Evolutionary conservation across 2,888 invertebrate species (phyloP).

Genomic region (Thelaira solivaga): DNA sequence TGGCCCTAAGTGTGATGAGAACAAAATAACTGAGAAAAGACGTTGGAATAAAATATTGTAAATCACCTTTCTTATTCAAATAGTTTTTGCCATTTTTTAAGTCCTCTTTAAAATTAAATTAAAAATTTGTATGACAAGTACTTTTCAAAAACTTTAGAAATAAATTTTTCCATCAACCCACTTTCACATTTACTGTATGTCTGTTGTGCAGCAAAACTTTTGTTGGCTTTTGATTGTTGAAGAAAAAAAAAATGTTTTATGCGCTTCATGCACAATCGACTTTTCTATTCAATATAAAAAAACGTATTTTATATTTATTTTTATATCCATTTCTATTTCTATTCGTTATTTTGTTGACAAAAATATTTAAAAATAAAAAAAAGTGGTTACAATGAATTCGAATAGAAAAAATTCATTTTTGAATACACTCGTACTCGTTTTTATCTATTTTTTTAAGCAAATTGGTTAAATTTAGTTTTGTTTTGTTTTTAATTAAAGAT

Average conservation of each 20-base stretch:
- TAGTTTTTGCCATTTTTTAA: too few relatives aligned
- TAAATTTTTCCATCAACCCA: neutral
- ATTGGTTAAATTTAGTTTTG: neutral
- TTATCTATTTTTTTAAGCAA: neutral
- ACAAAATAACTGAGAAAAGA: too few relatives aligned
- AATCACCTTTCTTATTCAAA: too few relatives aligned
- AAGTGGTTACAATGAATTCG: conserved; percentile 10
- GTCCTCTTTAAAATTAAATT: too few relatives aligned
- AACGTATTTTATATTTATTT: conserved; percentile 64
- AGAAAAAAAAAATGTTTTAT: conserved; percentile 45
- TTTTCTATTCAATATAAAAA: conserved; percentile 73
- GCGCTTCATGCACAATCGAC: conserved; percentile 72
- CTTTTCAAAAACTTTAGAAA: too few relatives aligned
- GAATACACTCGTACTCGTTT: neutral
- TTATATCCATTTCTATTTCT: conserved; percentile 51
- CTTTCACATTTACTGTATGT: conserved; percentile 1
- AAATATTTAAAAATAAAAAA: conserved; percentile 14
- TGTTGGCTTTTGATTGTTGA: conserved; percentile 47
- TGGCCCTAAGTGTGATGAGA: too few relatives aligned
- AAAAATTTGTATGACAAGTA: too few relatives aligned
- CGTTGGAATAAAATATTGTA: too few relatives aligned
- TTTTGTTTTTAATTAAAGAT: neutral
- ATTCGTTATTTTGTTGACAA: conserved; percentile 48
- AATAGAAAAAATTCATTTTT: neutral
- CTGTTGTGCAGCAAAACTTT: conserved; percentile 19